These are phyloP conservation scores for Brachionus rotundiformis DNA, from an alignment of 1,140 invertebrate species.

Conservation along the genomic window DNA sequence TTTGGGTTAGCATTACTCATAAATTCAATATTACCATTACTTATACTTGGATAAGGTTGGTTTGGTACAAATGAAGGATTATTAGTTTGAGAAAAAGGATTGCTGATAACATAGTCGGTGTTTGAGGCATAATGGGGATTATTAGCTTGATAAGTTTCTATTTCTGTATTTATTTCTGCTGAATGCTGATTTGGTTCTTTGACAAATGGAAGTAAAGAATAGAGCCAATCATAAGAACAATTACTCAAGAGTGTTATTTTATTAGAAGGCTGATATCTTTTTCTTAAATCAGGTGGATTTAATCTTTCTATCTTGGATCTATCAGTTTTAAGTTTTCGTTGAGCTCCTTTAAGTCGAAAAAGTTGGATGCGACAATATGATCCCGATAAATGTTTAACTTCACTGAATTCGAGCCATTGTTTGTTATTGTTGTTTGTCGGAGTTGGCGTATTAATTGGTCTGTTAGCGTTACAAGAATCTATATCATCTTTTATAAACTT, in stretches of 20 bases:
- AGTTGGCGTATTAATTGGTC: neutral
- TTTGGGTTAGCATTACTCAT: neutral
- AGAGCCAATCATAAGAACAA: slow-evolving; percentile 19
- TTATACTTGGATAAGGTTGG: neutral
- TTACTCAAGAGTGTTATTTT: slow-evolving; percentile 48
- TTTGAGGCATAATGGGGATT: neutral
- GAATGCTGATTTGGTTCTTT: neutral
- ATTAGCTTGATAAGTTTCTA: neutral
- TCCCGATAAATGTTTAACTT: slow-evolving; percentile 4
- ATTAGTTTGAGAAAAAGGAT: neutral
- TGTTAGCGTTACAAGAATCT: neutral
- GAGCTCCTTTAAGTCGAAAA: slow-evolving; percentile 88
- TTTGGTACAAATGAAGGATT: neutral
- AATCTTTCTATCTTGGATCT: slow-evolving; percentile 85
- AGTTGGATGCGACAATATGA: slow-evolving; percentile 66
- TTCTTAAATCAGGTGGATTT: slow-evolving; percentile 36
- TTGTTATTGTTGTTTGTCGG: neutral
- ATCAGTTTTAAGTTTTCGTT: slow-evolving; percentile 95
- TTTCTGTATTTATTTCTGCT: neutral
- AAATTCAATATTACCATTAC: neutral
- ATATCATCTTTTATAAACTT: slow-evolving; percentile 33
- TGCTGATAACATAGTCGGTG: neutral
- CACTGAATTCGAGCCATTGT: neutral
- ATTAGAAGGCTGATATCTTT: slow-evolving; percentile 18
- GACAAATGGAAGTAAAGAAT: slow-evolving; percentile 16